phyloP scores from a whole-genome alignment of 2,888 invertebrate genomes.

The Heliconius aoede region DNA sequence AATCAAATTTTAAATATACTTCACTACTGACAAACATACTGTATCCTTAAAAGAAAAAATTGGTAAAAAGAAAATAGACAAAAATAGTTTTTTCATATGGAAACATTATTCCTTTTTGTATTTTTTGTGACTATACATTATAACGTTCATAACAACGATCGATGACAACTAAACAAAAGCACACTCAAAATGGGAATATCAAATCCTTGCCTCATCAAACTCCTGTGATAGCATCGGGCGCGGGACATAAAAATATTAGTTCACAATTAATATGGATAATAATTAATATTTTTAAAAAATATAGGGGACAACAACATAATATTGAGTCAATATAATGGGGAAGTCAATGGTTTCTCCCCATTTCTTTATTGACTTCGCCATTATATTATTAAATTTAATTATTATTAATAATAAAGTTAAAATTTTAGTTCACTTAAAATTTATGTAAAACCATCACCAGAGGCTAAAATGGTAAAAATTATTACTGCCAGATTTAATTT shows the following conservation, averaged over 20 bases:
- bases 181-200: slow-evolving; percentile 49
- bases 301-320: background rate
- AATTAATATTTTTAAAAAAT: background rate
- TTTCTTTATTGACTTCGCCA: too few relatives aligned
- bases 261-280: slow-evolving; percentile 20
- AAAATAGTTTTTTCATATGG: too few relatives aligned
- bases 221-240: slow-evolving; percentile 77
- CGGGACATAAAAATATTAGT: slow-evolving; percentile 75
- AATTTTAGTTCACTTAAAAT: background rate
- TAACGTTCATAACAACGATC: slow-evolving; percentile 32
- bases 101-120: background rate
- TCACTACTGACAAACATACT: background rate
- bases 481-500: background rate
- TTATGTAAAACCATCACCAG: slow-evolving; percentile 7
- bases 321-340: background rate
- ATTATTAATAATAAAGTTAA: background rate
- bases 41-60: too few relatives aligned
- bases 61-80: too few relatives aligned
- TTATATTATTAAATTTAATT: too few relatives aligned
- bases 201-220: slow-evolving; percentile 79
- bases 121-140: slow-evolving; percentile 31
- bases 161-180: slow-evolving; percentile 50
- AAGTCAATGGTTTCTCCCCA: too few relatives aligned
- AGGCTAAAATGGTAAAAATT: background rate
- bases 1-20: background rate